These are phyloP conservation scores for Tinamus guttatus DNA, from an alignment of 2,113 vertebrate species.

Conservation along the genomic window DNA sequence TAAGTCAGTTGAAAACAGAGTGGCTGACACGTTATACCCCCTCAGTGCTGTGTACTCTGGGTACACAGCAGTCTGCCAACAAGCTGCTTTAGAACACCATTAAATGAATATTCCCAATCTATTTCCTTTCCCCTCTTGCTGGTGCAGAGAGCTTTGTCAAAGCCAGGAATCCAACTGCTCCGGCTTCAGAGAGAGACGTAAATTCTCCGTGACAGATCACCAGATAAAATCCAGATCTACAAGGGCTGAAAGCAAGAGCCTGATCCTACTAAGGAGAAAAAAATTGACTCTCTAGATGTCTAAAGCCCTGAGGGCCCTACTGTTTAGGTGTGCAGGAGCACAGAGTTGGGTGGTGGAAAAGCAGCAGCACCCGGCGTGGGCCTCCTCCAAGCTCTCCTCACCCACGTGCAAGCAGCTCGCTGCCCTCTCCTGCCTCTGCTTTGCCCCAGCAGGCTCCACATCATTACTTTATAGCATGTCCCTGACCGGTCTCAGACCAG, in stretches of 20 bases:
- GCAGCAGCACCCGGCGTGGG: fast-evolving
- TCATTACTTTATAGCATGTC: neutral
- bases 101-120: slow-evolving; percentile 2
- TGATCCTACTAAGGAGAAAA: neutral
- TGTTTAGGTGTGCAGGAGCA: fast-evolving
- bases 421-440: neutral
- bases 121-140: neutral
- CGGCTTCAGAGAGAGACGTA: neutral
- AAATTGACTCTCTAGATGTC: neutral
- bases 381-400: neutral
- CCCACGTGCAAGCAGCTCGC: neutral
- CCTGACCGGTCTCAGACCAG: slow-evolving; percentile 40
- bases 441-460: neutral
- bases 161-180: neutral
- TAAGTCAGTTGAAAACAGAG: neutral
- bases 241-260: neutral
- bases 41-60: neutral
- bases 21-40: neutral
- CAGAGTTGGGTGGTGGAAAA: fast-evolving
- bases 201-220: neutral
- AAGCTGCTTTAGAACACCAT: neutral
- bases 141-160: neutral
- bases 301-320: neutral
- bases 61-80: neutral
- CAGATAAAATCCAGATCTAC: neutral